Percentiles rank a stretch among this genome's conserved stretches.
Conservation (phyloP, 2,797 vertebrate genomes). For the Spea hammondii region DNA sequence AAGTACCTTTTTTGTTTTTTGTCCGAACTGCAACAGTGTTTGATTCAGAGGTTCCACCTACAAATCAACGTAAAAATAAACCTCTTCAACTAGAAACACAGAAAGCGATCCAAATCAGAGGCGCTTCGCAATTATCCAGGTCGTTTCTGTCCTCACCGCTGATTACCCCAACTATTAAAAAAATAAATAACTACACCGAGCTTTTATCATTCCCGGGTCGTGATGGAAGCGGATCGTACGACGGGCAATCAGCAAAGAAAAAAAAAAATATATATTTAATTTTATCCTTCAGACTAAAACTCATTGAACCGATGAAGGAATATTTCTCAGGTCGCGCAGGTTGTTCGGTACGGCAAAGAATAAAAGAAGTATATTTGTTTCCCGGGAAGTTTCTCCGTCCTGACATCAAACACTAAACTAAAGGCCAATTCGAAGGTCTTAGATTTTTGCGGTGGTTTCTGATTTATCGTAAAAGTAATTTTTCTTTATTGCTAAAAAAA, state of each 20-base stretch:
- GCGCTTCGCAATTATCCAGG: not conserved
- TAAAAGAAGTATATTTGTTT: too few relatives aligned
- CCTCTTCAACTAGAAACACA: not conserved
- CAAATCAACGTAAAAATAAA: not conserved
- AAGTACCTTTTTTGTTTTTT: too few relatives aligned
- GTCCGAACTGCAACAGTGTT: not conserved
- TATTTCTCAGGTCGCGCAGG: too few relatives aligned
- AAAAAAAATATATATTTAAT: not conserved
- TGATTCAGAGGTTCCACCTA: not conserved
- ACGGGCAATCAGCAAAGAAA: not conserved
- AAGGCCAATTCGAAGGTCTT: too few relatives aligned
- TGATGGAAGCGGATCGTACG: not conserved
- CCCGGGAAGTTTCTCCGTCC: too few relatives aligned
- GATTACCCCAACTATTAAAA: not conserved
- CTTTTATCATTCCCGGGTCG: not conserved
- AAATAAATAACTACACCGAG: not conserved
- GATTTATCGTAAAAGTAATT: too few relatives aligned
- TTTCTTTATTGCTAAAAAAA: too few relatives aligned
- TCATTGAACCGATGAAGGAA: too few relatives aligned
- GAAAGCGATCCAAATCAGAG: conserved; percentile 1
- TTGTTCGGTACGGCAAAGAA: too few relatives aligned
- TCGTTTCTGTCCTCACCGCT: not conserved
- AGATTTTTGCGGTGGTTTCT: too few relatives aligned
- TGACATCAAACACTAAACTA: too few relatives aligned
- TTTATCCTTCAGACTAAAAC: too few relatives aligned